Evolutionary conservation across 2,113 vertebrate genomes (phyloP), one percentile per base, ranked within the genome.

Genomic region (Oryzias melastigma): DNA sequence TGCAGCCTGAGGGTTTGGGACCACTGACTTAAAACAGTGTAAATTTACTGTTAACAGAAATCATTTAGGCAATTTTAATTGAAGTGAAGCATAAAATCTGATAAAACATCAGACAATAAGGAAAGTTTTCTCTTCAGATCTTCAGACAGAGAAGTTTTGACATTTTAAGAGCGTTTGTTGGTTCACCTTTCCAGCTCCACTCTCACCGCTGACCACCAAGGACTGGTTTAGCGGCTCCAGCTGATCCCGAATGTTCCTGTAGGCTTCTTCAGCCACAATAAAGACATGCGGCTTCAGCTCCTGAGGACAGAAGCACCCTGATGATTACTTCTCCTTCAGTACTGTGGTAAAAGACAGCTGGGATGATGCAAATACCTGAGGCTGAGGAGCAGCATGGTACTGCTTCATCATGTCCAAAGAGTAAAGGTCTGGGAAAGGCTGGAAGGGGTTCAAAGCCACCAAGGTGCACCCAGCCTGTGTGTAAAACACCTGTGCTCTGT

Each of bases 381-480:
- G 94, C 75, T 87, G 92, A 71, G 86, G 68, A 16, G 94, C 92
- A 5, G 50, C 2, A 13, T 99, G 96, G 77, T 98, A 98, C 50
- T 95, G 92, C 62, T 79, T 93, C 95, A 98, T 99, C 18, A 96
- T 89, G 47, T 96, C 93, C 14, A 89, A 81, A 4, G 93, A 89
- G 57, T 98, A 99, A 61, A 99, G 94, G 58, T 89, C 82, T 66
- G 93, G 91, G 46, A 98, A 7, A 0, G 92, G 91, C 76, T 92
- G 93, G 84, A 99, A 99, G 16, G 97, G 97, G 82, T 98, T 99
- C 43, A 99, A 88, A 66, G 96, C 96, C 82, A 99, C 95, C 68
- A 99, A 86, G 29, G 96, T 97, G 87, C 96, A 98, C 78, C 97
- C 97, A 62, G 97, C 97, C 55, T 95, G 94, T 51, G 97, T 98